Conservation (phyloP, 2,888 invertebrate genomes). For the Diarsia rubi region DNA sequence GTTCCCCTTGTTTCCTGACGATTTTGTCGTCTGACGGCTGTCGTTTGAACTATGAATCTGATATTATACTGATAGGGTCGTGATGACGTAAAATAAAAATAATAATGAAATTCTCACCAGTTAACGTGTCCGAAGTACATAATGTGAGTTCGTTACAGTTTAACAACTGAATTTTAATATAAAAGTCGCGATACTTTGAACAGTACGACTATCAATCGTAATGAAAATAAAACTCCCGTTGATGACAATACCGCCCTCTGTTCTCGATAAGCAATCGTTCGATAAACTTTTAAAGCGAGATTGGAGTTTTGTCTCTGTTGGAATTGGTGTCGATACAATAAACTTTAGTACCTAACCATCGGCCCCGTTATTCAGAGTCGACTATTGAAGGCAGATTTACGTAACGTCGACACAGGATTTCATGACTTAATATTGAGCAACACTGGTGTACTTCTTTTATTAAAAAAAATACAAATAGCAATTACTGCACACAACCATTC, state of each 20-base stretch:
- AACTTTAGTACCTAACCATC: background rate
- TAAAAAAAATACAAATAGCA: conserved; percentile 15
- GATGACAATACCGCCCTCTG: background rate
- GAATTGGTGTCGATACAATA: background rate
- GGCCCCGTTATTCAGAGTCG: background rate
- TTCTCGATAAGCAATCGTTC: background rate
- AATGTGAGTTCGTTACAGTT: background rate
- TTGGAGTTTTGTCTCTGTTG: background rate
- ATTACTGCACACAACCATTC: conserved; percentile 16
- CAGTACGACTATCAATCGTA: conserved; percentile 1
- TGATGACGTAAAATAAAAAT: background rate
- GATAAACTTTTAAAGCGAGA: conserved; percentile 4
- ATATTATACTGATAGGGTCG: background rate
- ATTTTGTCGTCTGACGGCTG: background rate
- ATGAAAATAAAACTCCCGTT: background rate
- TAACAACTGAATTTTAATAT: background rate
- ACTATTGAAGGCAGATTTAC: background rate
- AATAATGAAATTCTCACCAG: background rate
- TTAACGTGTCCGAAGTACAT: background rate
- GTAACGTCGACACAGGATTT: background rate
- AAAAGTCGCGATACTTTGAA: background rate
- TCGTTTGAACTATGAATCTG: background rate
- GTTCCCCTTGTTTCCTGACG: background rate
- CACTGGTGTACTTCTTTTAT: background rate
- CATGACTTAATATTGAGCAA: background rate